Evolutionary conservation across 2,113 vertebrate species (phyloP), one percentile per base, ranked within the genome.

Genomic region (Craseonycteris thonglongyai): DNA sequence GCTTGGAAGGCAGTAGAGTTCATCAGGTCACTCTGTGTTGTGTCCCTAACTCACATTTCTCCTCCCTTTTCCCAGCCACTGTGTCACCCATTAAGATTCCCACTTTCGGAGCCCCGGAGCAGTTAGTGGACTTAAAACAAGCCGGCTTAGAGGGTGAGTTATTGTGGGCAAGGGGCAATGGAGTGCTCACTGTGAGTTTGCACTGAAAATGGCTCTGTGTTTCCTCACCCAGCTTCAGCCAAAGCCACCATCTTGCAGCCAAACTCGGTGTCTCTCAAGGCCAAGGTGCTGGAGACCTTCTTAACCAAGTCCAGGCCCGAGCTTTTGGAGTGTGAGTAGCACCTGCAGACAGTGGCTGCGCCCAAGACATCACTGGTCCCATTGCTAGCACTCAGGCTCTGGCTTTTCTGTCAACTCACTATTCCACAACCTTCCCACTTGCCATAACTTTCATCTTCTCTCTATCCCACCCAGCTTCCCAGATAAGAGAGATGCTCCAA

Each of bases 251-350:
- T 14, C 28, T 0, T 0, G 0, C 71, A 30, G 49, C 24, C 68
- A 0, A 82, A 45, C 11, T 13, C 72, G 0, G 1, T 0, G 0
- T 2, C 33, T n/a, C 0, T 90, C 59, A 95, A 78, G 22, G 69
- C 76, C 56, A 96, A 96, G 76, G 42, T 94, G 3, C 90, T 97
- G 38, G 95, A 96, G 51, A 51, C 6, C 83, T 97, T 97, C 84
- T 76, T 97, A 30, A 15, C n/a, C 87, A 98, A 98, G 96, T 63
- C 97, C 74, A 98, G 99, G 97, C 45, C 40, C 2, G 98, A 99
- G 13, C 99, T 99, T 42, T 80, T 99, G 90, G 97, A 98, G 22
- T 99, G 99, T 99, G 98, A 99, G 99, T 97, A 63, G 65, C 47
- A n/a, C 22, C 38, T 58, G 30, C 24, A 12, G 30, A 14, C 68